Percentiles rank a stretch among this genome's conserved stretches.
These are phyloP conservation scores for Dromiciops gliroides DNA, from an alignment of 2,113 vertebrate species.

Conservation along the genomic window DNA sequence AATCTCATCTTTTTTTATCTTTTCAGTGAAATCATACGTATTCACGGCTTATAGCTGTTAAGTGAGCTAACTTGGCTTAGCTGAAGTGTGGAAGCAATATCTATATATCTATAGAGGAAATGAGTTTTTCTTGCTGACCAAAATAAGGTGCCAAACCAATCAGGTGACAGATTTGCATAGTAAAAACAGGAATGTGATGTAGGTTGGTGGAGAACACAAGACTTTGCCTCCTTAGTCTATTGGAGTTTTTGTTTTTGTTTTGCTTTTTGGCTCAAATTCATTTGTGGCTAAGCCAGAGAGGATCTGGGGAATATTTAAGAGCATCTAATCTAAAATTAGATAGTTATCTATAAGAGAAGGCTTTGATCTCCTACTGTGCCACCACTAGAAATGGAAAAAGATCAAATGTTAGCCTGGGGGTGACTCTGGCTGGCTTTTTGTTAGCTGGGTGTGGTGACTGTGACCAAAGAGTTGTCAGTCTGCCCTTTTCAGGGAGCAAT, in stretches of 20 bases:
- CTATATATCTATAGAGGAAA: too few relatives aligned
- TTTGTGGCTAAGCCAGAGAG: neutral
- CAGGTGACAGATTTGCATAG: neutral
- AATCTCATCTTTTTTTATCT: slow-evolving; percentile 41
- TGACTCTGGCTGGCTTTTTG: neutral
- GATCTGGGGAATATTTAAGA: neutral
- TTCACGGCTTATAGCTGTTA: neutral
- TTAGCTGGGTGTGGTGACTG: neutral
- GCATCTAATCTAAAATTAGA: neutral
- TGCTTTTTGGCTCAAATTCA: neutral
- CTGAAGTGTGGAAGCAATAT: too few relatives aligned
- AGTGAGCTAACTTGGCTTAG: too few relatives aligned
- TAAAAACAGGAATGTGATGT: neutral
- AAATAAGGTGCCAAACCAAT: too few relatives aligned
- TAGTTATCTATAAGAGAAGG: neutral
- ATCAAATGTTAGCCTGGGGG: neutral
- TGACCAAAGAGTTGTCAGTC: neutral
- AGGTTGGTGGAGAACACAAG: neutral
- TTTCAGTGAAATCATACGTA: slow-evolving; percentile 12
- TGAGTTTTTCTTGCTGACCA: too few relatives aligned
- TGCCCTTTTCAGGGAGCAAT: neutral
- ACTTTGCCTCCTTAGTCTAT: neutral
- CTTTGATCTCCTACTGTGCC: neutral
- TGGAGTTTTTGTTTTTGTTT: neutral
- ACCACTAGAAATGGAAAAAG: neutral